Evolutionary conservation across 2,888 invertebrate species (phyloP).

Genomic region (Zonitis immaculata): DNA sequence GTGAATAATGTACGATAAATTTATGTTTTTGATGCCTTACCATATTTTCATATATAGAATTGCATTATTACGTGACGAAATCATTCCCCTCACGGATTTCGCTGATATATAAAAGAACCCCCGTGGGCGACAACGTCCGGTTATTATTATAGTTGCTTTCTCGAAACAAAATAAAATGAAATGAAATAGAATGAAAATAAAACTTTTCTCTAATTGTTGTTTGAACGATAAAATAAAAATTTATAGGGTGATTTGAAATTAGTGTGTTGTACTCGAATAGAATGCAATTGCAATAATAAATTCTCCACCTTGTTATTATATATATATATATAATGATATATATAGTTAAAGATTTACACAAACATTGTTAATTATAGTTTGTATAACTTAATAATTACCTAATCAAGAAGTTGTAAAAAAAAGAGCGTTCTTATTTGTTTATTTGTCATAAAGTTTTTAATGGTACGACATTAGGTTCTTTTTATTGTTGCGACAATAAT

Average conservation of each 20-base stretch:
- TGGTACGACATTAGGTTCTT: not conserved
- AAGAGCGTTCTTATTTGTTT: constrained; percentile 6
- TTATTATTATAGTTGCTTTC: not conserved
- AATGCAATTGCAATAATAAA: constrained; percentile 17
- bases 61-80: constrained; percentile 18
- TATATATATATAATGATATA: no score
- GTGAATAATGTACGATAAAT: not conserved
- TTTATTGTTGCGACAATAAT: not conserved
- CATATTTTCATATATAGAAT: constrained; percentile 1
- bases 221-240: not conserved
- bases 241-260: not conserved
- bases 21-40: not conserved
- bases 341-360: constrained; percentile 2
- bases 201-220: not conserved
- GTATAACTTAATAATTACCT: not conserved
- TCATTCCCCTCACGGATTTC: not conserved
- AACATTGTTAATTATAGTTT: constrained; percentile 1
- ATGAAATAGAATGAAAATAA: no score
- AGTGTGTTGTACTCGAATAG: not conserved
- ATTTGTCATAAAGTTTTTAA: not conserved
- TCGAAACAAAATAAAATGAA: no score
- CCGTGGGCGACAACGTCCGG: not conserved
- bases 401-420: constrained; percentile 10
- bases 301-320: constrained; percentile 12
- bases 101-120: not conserved